A percentile compares a stretch with the other conserved stretches of the same genome.
These are phyloP conservation scores for Anomalospiza imberbis DNA, from an alignment of 2,797 vertebrate species.

Conservation along the genomic window DNA sequence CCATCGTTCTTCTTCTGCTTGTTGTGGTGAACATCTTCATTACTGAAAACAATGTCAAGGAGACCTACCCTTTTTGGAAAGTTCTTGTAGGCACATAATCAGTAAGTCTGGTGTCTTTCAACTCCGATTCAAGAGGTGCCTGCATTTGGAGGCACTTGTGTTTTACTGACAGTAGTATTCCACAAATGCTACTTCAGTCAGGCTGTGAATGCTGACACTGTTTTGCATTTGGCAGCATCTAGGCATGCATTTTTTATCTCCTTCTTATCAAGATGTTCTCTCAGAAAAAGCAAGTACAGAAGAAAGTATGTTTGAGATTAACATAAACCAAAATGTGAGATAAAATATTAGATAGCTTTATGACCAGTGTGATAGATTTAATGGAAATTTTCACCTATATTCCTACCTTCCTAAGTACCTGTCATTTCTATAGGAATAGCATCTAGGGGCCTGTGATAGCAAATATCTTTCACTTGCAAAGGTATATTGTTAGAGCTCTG, in stretches of 20 bases:
- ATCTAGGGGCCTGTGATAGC: background rate
- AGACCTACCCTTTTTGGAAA: background rate
- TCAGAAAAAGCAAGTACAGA: background rate
- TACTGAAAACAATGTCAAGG: background rate
- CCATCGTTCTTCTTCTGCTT: background rate
- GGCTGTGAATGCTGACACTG: background rate
- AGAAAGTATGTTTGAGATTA: background rate
- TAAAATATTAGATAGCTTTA: background rate
- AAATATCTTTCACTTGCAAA: background rate
- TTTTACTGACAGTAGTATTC: background rate
- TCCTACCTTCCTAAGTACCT: background rate
- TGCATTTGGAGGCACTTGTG: background rate
- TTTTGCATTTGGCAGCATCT: background rate
- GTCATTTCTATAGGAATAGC: background rate
- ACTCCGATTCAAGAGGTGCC: background rate
- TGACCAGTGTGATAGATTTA: background rate
- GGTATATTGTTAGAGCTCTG: background rate
- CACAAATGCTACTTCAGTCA: background rate
- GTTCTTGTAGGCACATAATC: background rate
- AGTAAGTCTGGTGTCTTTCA: background rate
- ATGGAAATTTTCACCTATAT: background rate
- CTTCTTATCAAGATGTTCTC: background rate
- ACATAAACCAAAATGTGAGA: background rate
- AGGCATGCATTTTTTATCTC: rapidly evolving
- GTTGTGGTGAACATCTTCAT: background rate